A percentile compares a stretch with the other conserved stretches of the same genome.
Evolutionary conservation across 2,113 vertebrate species (phyloP).

Genomic region (Poeciliopsis occidentalis): DNA sequence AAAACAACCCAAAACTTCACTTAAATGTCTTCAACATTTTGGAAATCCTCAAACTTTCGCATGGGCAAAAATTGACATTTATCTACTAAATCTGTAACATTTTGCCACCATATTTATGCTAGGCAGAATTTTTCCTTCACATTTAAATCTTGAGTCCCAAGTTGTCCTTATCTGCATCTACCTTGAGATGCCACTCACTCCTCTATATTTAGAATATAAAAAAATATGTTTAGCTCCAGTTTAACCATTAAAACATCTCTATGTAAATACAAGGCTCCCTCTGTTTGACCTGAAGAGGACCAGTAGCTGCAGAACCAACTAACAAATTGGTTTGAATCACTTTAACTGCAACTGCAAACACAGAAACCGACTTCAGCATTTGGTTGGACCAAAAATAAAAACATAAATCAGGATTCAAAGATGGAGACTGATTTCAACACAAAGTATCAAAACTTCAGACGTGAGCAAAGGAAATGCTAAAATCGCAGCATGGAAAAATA

Average conservation of each 20-base stretch:
- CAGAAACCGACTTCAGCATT: background rate
- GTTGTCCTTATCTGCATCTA: background rate
- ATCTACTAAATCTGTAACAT: background rate
- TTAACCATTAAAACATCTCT: slow-evolving; percentile 28
- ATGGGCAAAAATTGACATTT: slow-evolving; percentile 9
- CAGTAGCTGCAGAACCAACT: background rate
- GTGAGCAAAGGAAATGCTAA: slow-evolving; percentile 10
- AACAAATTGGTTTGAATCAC: background rate
- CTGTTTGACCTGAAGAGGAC: background rate
- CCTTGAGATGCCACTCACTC: background rate
- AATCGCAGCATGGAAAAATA: slow-evolving; percentile 59
- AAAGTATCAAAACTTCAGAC: background rate
- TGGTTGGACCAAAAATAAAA: background rate
- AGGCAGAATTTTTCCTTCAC: background rate
- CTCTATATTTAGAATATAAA: background rate
- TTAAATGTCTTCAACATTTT: background rate
- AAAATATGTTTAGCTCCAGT: background rate
- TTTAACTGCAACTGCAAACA: slow-evolving; percentile 1
- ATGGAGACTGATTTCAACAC: background rate
- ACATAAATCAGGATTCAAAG: slow-evolving; percentile 1
- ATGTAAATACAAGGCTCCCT: background rate
- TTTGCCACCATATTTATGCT: background rate
- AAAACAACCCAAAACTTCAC: background rate
- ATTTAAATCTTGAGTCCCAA: background rate
- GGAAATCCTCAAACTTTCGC: background rate